Percentiles rank a stretch among this genome's conserved stretches.
Conservation (phyloP, 2,888 invertebrate genomes). For the Ophion obscuratus region DNA sequence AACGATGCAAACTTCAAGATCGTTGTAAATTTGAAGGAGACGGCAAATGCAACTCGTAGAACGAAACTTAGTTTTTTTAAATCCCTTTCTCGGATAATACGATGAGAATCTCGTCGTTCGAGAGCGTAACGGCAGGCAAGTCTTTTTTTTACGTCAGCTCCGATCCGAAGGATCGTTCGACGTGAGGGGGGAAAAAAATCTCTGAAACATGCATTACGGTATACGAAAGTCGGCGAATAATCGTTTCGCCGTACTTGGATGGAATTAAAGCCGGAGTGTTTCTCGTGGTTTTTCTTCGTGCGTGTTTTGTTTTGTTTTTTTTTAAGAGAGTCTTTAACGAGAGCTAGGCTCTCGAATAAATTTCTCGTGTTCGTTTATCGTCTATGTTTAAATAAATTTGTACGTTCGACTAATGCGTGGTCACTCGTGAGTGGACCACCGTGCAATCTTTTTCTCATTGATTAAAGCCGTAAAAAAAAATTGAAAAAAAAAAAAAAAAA, state of each 20-base stretch:
- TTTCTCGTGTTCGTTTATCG: slow-evolving; percentile 41
- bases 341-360: slow-evolving; percentile 43
- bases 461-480: slow-evolving; percentile 1
- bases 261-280: slow-evolving; percentile 62
- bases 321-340: slow-evolving; percentile 6
- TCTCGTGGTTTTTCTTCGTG: slow-evolving; percentile 20
- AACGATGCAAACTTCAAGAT: too few relatives aligned
- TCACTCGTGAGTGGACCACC: slow-evolving; percentile 32
- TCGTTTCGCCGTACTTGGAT: slow-evolving; percentile 59
- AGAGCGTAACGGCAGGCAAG: too few relatives aligned
- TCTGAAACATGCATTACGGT: slow-evolving; percentile 32
- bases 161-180: too few relatives aligned
- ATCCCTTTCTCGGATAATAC: too few relatives aligned
- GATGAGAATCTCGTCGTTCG: too few relatives aligned
- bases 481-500: slow-evolving; percentile 13
- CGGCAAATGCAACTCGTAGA: neutral
- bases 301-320: slow-evolving; percentile 33
- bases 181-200: slow-evolving; percentile 3
- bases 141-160: too few relatives aligned
- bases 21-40: too few relatives aligned
- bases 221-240: slow-evolving; percentile 46
- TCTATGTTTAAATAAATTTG: slow-evolving; percentile 61
- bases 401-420: slow-evolving; percentile 57
- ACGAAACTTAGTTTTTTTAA: too few relatives aligned
- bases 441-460: slow-evolving; percentile 32